Percentiles rank a stretch among this genome's conserved stretches.
phyloP scores from a whole-genome alignment of 2,797 vertebrate genomes.

The Philypnodon macrostomus region DNA sequence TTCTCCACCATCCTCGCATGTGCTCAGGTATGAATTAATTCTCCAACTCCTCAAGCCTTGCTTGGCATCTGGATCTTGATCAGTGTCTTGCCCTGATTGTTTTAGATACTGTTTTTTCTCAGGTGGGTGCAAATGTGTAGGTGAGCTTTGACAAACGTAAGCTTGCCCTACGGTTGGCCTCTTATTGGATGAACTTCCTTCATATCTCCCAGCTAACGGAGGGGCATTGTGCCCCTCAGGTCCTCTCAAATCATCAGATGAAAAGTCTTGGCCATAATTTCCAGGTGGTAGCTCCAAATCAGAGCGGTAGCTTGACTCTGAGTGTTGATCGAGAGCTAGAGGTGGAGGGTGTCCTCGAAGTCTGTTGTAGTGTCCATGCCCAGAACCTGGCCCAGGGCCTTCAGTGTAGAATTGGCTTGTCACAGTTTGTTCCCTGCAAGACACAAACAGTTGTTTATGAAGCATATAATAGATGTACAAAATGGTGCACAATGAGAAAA shows the following conservation, averaged over 20 bases:
- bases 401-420: slow-evolving; percentile 78
- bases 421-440: slow-evolving; percentile 61
- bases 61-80: slow-evolving; percentile 77
- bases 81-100: slow-evolving; percentile 73
- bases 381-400: slow-evolving; percentile 67
- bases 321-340: slow-evolving; percentile 80
- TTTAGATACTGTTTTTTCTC: slow-evolving; percentile 79
- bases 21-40: slow-evolving; percentile 89
- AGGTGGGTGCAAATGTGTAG: slow-evolving; percentile 81
- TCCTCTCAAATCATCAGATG: slow-evolving; percentile 85
- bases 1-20: slow-evolving; percentile 82
- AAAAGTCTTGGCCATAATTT: slow-evolving; percentile 77
- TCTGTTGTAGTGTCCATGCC: slow-evolving; percentile 83
- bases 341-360: slow-evolving; percentile 73
- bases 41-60: slow-evolving; percentile 92
- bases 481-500: neutral
- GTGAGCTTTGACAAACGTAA: slow-evolving; percentile 88
- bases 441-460: slow-evolving; percentile 17
- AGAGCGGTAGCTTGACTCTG: slow-evolving; percentile 72
- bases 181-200: slow-evolving; percentile 65
- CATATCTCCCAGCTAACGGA: slow-evolving; percentile 77
- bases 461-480: slow-evolving; percentile 8
- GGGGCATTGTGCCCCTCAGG: slow-evolving; percentile 77
- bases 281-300: slow-evolving; percentile 64
- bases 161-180: slow-evolving; percentile 87